Evolutionary conservation across 1,140 invertebrate genomes (phyloP), one percentile per base, ranked within the genome.

Genomic region (Capitella teleta): DNA sequence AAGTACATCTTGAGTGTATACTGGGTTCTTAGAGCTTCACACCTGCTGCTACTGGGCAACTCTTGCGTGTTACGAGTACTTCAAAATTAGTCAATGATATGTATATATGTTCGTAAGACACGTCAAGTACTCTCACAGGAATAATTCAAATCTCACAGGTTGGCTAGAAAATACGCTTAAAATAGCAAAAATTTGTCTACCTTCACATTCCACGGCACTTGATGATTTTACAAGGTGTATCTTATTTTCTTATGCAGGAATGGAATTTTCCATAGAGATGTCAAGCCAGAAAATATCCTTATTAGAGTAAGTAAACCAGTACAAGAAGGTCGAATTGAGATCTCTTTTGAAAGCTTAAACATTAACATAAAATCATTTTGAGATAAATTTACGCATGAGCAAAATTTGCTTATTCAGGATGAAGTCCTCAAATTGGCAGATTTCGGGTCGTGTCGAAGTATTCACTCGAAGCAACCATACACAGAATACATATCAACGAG

Each of bases 401-500:
- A 12, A 21, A 16, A 38, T 38, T 38, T 38, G 36, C 16, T 14
- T 51, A 65, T 69, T 34, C 52, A 79, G 77, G 72, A 74, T 23
- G 76, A 79, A 57, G 37, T 76, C 18, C 61, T 82, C 8, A 82
- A 82, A 66, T 63, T 83, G 38, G 80, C 76, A 51, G 77, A 78
- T 58, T 74, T 82, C 59, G 80, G 80, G 23, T 81, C 79, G 10
- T 77, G 80, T 54, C 61, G 77, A 47, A 75, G 74, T 28, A 72
- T 79, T 6, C 74, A 76, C 48, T 77, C 75, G 42, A 72, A 73
- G 49, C 77, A 76, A 19, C 81, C 80, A 2, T 82, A 80, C 59
- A 82, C 81, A 8, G 80, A 82, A 58, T 84, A 84, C 60, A 82
- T 83, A 46, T 81, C 80, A 2, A 84, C 82, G 3, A 63, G 82